Evolutionary conservation across 2,113 vertebrate genomes (phyloP).

Genomic region (Nibea albiflora): DNA sequence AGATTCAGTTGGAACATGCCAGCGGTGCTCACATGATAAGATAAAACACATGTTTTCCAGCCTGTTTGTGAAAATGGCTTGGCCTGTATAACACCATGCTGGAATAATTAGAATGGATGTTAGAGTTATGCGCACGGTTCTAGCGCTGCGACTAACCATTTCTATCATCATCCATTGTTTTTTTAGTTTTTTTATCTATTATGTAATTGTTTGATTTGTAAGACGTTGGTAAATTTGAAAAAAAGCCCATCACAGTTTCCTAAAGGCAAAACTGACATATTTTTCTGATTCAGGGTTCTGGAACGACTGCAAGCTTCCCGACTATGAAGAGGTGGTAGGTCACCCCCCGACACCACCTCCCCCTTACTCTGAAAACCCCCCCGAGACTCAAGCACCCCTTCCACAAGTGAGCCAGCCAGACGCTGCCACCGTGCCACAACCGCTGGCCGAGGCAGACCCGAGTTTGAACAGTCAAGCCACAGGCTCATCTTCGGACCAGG

Average conservation of each 20-base stretch:
- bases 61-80: neutral
- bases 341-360: slow-evolving; percentile 88
- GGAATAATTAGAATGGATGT: too few relatives aligned
- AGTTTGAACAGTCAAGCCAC: neutral
- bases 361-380: slow-evolving; percentile 84
- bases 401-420: slow-evolving; percentile 54
- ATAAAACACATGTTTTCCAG: neutral
- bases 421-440: slow-evolving; percentile 48
- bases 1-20: neutral
- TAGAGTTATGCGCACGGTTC: too few relatives aligned
- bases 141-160: neutral
- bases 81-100: neutral
- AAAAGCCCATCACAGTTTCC: too few relatives aligned
- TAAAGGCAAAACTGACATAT: neutral
- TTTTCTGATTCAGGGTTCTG: slow-evolving; percentile 82
- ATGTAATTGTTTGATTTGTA: neutral
- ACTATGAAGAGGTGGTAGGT: slow-evolving; percentile 88
- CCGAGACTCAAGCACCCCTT: slow-evolving; percentile 58
- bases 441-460: slow-evolving; percentile 23
- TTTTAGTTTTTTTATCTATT: neutral
- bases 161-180: neutral
- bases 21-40: neutral
- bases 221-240: neutral
- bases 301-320: slow-evolving; percentile 88
- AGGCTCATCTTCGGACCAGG: slow-evolving; percentile 24